phyloP scores from a whole-genome alignment of 2,113 vertebrate genomes.

The Mola mola region DNA sequence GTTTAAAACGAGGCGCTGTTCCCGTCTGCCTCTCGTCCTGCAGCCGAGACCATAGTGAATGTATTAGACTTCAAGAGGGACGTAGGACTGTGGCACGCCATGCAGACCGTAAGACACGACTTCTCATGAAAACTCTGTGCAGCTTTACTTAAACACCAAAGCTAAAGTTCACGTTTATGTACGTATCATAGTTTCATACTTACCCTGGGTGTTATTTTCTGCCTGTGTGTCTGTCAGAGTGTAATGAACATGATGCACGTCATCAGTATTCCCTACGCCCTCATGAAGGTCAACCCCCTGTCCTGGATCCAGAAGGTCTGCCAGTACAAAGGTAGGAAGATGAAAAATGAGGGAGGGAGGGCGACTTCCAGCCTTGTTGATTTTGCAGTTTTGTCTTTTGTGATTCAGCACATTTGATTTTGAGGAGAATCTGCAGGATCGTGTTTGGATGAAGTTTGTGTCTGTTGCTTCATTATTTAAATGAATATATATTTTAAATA shows the following conservation, averaged over 20 bases:
- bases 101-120: conserved; percentile 66
- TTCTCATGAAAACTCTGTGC: no score
- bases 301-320: conserved; percentile 82
- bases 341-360: not conserved
- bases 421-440: no score
- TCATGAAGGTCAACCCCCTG: conserved; percentile 84
- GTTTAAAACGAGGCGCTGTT: no score
- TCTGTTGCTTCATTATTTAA: no score
- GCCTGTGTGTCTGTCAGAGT: conserved; percentile 57
- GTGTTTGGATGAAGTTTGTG: no score
- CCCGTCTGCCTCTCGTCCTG: conserved; percentile 3
- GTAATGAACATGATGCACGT: conserved; percentile 83
- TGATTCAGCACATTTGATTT: no score
- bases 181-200: no score
- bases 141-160: no score
- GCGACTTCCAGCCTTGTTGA: no score
- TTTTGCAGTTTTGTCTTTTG: not conserved
- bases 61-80: conserved; percentile 80
- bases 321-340: conserved; percentile 78
- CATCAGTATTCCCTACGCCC: conserved; percentile 81
- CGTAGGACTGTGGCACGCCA: conserved; percentile 75
- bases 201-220: not conserved
- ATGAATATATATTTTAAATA: no score
- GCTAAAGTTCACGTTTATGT: no score
- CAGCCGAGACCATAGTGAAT: conserved; percentile 79